Evolutionary conservation across 2,797 vertebrate species (phyloP).

Genomic region (Brachymystax lenok): DNA sequence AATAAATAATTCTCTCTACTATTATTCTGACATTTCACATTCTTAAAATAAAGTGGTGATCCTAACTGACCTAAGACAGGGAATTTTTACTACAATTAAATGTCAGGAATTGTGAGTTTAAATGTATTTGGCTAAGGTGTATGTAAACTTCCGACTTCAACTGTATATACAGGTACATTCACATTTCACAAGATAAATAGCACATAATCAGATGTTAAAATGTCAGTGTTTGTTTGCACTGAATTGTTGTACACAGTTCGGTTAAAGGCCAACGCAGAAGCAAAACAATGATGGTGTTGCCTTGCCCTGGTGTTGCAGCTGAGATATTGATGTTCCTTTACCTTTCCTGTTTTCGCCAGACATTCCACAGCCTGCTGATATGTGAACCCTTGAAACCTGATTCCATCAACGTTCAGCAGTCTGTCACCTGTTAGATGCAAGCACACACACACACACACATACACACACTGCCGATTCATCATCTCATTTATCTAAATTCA

Average conservation of each 20-base stretch:
- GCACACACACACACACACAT: conserved; percentile 10
- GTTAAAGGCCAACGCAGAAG: neutral
- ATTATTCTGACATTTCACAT: too few species aligned
- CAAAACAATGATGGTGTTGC: neutral
- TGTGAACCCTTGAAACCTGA: conserved; percentile 77
- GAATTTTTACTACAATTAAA: too few species aligned
- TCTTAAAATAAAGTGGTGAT: too few species aligned
- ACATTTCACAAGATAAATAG: neutral
- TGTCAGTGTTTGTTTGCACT: neutral
- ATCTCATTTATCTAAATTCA: neutral
- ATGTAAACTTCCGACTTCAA: too few species aligned
- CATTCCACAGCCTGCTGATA: conserved; percentile 85
- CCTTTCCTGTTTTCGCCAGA: conserved; percentile 82
- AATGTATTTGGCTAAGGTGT: too few species aligned
- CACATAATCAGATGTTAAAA: neutral
- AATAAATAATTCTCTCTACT: too few species aligned
- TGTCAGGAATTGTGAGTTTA: too few species aligned
- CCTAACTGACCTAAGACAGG: too few species aligned
- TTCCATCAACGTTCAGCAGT: conserved; percentile 81
- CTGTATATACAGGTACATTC: neutral
- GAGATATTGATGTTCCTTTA: conserved; percentile 34
- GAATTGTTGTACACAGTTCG: too few species aligned
- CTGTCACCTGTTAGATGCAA: conserved; percentile 73
- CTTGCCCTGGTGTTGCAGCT: neutral
- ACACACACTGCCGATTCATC: neutral